These are phyloP conservation scores for Poeciliopsis prolifica DNA, from an alignment of 2,113 vertebrate species.

Conservation along the genomic window DNA sequence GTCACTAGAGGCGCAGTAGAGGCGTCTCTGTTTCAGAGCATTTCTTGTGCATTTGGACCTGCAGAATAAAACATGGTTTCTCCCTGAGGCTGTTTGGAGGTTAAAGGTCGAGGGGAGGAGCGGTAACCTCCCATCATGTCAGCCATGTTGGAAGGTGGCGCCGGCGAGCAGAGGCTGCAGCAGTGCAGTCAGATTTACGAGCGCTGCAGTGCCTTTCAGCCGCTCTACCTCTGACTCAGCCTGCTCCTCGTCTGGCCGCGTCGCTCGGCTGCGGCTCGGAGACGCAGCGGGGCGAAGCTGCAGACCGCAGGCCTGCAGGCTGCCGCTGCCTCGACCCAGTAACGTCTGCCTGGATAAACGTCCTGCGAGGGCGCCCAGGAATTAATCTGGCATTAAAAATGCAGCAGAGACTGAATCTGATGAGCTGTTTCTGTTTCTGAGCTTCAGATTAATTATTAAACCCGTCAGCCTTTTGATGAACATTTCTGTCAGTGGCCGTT, in stretches of 20 bases:
- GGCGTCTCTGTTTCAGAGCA: background rate
- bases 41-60: background rate
- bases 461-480: background rate
- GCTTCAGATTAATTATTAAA: background rate
- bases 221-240: slow-evolving; percentile 44
- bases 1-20: background rate
- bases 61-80: background rate
- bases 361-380: background rate
- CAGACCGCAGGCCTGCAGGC: slow-evolving; percentile 1
- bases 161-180: slow-evolving; percentile 38
- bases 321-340: background rate
- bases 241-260: slow-evolving; percentile 22
- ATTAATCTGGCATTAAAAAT: background rate
- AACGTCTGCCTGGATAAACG: background rate
- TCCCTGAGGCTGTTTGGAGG: background rate
- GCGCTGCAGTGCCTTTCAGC: slow-evolving; percentile 63
- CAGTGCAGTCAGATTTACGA: slow-evolving; percentile 68
- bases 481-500: background rate
- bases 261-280: background rate
- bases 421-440: background rate
- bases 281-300: background rate
- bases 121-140: slow-evolving; percentile 20
- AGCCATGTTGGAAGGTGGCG: slow-evolving; percentile 22
- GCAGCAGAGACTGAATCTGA: background rate
- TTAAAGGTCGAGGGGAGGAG: background rate